These are phyloP conservation scores for Enteromius radiatus DNA, from an alignment of 2,797 vertebrate genomes.

Conservation along the genomic window DNA sequence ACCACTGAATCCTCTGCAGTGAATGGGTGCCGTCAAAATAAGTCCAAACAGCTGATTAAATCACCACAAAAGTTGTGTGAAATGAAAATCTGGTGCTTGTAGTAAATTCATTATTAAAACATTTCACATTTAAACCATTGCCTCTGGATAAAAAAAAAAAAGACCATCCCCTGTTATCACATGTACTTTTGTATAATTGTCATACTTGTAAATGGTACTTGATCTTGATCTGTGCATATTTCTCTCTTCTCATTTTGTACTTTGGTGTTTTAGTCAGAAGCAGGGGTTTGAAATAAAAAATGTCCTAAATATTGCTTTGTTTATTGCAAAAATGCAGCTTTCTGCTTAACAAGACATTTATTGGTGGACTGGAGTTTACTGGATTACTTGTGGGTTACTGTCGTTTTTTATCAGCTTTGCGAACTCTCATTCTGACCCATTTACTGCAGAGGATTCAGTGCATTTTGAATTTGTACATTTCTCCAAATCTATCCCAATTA, in stretches of 20 bases:
- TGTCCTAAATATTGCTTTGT: neutral
- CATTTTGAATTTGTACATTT: neutral
- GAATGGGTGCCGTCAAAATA: neutral
- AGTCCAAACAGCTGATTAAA: neutral
- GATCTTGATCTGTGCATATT: neutral
- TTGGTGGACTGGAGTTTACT: neutral
- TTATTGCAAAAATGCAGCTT: neutral
- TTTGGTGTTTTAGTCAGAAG: neutral
- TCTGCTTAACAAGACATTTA: neutral
- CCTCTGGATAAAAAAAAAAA: neutral
- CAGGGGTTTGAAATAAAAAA: neutral
- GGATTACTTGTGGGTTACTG: neutral
- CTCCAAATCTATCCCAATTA: neutral
- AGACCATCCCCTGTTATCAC: neutral
- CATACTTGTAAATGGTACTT: neutral
- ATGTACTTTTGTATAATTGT: neutral
- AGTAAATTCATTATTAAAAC: neutral
- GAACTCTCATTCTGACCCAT: neutral
- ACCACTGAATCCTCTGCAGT: neutral
- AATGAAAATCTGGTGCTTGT: neutral
- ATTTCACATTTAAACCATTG: neutral
- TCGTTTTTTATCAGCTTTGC: neutral
- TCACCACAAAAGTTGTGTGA: neutral
- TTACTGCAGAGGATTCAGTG: neutral
- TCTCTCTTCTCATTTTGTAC: neutral